These are phyloP conservation scores for Syngnathus acus DNA, from an alignment of 2,797 vertebrate genomes.

Conservation along the genomic window DNA sequence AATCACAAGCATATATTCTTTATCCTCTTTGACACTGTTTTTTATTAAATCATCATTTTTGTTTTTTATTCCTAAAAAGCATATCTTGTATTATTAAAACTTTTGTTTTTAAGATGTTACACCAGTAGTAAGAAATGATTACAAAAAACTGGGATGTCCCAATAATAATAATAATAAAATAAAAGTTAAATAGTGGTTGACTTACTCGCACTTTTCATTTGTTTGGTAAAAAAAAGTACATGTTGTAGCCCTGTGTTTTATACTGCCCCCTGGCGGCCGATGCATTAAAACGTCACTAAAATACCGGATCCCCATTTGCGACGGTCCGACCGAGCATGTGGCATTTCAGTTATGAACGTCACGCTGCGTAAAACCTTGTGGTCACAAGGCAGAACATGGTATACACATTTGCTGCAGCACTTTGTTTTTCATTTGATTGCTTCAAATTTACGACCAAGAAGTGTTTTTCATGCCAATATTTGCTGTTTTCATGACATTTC, in stretches of 20 bases:
- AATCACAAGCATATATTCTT: too few species aligned
- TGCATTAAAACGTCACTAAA: neutral
- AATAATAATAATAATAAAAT: too few species aligned
- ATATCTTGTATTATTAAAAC: too few species aligned
- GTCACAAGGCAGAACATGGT: neutral
- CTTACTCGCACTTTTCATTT: neutral
- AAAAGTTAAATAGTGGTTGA: too few species aligned
- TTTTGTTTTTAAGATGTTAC: too few species aligned
- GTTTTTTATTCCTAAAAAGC: too few species aligned
- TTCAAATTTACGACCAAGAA: neutral
- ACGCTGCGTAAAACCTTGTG: neutral
- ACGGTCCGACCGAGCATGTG: neutral
- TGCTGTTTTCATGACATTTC: neutral
- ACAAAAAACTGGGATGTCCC: too few species aligned
- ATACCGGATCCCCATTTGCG: neutral
- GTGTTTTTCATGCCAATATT: slow-evolving; percentile 1
- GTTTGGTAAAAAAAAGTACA: neutral
- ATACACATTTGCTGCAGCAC: neutral
- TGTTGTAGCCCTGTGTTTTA: neutral
- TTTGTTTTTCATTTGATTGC: neutral
- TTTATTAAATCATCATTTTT: too few species aligned
- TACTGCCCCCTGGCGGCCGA: neutral
- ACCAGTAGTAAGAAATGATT: too few species aligned
- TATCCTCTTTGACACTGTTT: too few species aligned
- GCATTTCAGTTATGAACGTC: neutral